Evolutionary conservation across 2,888 invertebrate genomes (phyloP), one percentile per base, ranked within the genome.

Genomic region (Aphodius sticticus): DNA sequence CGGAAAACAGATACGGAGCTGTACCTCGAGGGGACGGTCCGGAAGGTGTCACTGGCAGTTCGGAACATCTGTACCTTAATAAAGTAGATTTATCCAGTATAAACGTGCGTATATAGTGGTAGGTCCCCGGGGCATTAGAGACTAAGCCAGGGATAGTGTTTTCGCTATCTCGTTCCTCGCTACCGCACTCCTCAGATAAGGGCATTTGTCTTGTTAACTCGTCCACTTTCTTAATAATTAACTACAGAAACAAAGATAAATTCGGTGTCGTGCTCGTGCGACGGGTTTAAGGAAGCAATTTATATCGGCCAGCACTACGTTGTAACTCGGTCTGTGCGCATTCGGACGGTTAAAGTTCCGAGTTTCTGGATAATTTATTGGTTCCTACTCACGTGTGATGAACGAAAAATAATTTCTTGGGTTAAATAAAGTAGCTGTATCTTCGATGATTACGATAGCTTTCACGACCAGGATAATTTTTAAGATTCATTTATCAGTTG

Each of bases 201-300:
- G 74, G 37, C 75, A 75, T 77, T 75, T 70, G 74, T 77, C 77
- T 79, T 79, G 77, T 79, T 79, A 79, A 77, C 70, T 79, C 75
- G 69, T 77, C 75, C 70, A 16, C 69, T 77, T 77, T 77, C 79
- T 79, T 79, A 79, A 79, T 79, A 79, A 79, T 79, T 79, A 79
- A 79, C 76, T 79, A 76, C 76, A 76, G 71, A 15, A 79, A 76
- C 76, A 76, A 79, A 79, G 78, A 79, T 79, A 76, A 79, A 79
- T 79, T 79, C 26, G 76, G 78, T 79, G 78, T 70, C 76, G 76
- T 53, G 53, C 74, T 37, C n/a, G 37, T 79, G 70, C 14, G 76
- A 70, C 76, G 70, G 26, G 36, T 53, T 76, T 79, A 79, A 79
- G 71, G 76, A 79, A 76, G 76, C 70, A 79, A 79, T 79, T 79